Base-by-base conservation (phyloP, 1,140 invertebrate species). In the Adelges cooleyi region DNA sequence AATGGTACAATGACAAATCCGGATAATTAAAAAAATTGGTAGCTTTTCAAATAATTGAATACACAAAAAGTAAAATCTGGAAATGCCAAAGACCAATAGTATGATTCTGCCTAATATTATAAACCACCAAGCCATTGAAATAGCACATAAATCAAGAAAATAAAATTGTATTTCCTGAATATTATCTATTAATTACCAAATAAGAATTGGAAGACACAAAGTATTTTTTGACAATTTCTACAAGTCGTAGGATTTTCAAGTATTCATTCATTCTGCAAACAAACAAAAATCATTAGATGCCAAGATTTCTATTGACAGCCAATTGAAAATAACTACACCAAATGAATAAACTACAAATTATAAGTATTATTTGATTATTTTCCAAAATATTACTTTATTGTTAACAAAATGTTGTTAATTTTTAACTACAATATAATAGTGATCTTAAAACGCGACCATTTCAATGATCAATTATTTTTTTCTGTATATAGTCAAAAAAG, bases 381-480 rank as follows among this genome's bases (percentile, higher is more conserved):
- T 48, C 29, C 17, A 62, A 33, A 62, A 62, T 48, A 46, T 11
- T 62, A 62, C 42, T 62, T 62, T 62, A 62, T 62, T 62, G 27
- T 62, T n/a, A 62, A 62, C 56, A 62, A 62, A 42, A 48, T 29
- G n/a, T 48, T 62, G 40, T 62, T 8, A 62, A 40, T 46, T 62
- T 27, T 13, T 62, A 62, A 62, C 56, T 62, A 62, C 56, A 62
- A 62, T 62, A 62, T 48, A 62, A 62, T 48, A 62, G 15, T 29
- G 25, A 42, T 33, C 42, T 20, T 29, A 29, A 59, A 29, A 62
- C 5, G 5, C 13, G 23, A 62, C 56, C 42, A 62, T 27, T 20
- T 62, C 22, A 25, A 46, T n/a, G 25, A 46, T 46, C 42, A 48
- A 44, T 44, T 59, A 44, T 59, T 23, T 59, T 17, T 38, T 22